Conservation (phyloP, 2,888 invertebrate genomes). For the Alsophila aescularia region DNA sequence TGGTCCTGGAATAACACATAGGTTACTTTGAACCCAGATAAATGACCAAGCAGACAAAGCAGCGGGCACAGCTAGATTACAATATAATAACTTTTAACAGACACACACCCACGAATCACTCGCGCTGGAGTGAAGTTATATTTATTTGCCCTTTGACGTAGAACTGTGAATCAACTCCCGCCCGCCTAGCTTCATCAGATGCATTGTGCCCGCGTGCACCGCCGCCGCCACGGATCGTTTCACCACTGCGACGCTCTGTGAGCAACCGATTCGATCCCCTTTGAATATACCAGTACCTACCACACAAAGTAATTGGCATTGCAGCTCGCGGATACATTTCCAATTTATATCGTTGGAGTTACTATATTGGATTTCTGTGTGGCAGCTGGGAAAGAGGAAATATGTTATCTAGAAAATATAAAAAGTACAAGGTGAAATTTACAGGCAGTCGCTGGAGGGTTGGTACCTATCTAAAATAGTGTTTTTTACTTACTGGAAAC, state of each 20-base stretch:
- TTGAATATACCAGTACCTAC: slow-evolving; percentile 45
- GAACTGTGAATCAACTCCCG: not conserved
- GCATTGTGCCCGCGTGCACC: not conserved
- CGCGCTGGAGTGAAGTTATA: too few relatives aligned
- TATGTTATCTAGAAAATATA: not conserved
- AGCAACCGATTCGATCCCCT: slow-evolving; percentile 40
- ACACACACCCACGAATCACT: too few relatives aligned
- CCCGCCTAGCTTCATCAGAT: not conserved
- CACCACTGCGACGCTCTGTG: not conserved
- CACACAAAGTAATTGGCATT: slow-evolving; percentile 48
- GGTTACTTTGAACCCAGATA: too few relatives aligned
- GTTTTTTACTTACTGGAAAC: too few relatives aligned
- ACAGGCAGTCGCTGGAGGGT: too few relatives aligned
- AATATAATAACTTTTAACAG: too few relatives aligned
- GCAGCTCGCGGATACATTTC: slow-evolving; percentile 47
- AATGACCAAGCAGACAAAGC: too few relatives aligned
- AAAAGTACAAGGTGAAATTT: not conserved
- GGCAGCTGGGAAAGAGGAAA: not conserved
- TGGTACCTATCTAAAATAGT: too few relatives aligned
- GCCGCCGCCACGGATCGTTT: not conserved
- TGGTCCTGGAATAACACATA: too few relatives aligned
- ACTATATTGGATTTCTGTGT: slow-evolving; percentile 9
- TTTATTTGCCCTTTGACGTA: not conserved
- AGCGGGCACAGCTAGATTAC: too few relatives aligned
- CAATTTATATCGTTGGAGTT: slow-evolving; percentile 42